Evolutionary conservation across 1,140 invertebrate genomes (phyloP).

Genomic region (Grapholita molesta): DNA sequence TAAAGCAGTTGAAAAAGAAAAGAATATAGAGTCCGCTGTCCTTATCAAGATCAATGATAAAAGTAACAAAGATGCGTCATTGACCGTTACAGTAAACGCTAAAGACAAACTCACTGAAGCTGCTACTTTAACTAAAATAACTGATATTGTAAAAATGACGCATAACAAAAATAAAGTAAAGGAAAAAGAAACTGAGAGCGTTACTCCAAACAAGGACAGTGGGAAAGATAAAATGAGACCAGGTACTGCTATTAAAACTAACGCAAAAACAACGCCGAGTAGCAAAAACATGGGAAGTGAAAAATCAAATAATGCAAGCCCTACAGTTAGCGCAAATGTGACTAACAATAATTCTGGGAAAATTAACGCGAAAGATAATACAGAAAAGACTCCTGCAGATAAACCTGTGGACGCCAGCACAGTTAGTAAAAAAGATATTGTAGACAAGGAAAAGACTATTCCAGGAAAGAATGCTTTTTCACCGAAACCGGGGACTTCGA

Average conservation of each 20-base stretch:
- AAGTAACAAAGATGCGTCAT: not conserved
- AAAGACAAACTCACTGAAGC: not conserved
- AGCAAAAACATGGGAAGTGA: conserved; percentile 20
- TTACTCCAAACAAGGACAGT: not conserved
- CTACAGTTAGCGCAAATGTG: not conserved
- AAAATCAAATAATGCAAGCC: conserved; percentile 21
- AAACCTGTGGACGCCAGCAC: not conserved
- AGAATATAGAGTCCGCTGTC: not conserved
- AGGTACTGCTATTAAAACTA: not conserved
- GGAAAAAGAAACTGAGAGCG: not conserved
- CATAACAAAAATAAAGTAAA: not conserved
- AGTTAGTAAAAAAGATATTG: not conserved
- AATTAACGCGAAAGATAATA: not conserved
- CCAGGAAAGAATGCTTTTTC: not conserved
- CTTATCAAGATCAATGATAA: not conserved
- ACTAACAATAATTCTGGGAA: not conserved
- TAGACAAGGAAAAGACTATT: not conserved
- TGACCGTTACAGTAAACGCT: not conserved
- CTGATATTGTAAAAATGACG: not conserved
- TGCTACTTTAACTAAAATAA: not conserved
- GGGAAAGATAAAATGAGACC: not conserved
- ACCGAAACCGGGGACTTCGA: conserved; percentile 2
- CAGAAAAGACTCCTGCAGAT: not conserved
- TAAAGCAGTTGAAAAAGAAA: conserved; percentile 13
- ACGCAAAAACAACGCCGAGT: not conserved